phyloP scores from a whole-genome alignment of 2,113 vertebrate species.

The Gracilinanus agilis region DNA sequence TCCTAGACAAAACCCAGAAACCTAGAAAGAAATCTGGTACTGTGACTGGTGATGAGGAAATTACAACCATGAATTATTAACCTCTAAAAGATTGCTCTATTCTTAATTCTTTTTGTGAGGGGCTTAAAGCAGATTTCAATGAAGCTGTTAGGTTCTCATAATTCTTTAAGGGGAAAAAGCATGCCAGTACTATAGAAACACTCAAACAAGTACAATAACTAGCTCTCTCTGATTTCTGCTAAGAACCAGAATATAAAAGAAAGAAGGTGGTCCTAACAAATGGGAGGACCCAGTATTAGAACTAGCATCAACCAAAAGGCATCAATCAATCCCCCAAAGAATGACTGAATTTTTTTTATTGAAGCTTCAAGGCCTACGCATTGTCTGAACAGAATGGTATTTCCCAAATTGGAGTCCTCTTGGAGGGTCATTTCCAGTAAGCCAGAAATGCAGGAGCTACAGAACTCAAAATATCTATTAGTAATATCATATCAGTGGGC shows the following conservation, averaged over 20 bases:
- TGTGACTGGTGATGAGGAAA: slow-evolving; percentile 62
- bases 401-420: slow-evolving; percentile 18
- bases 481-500: not conserved
- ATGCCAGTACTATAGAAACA: slow-evolving; percentile 42
- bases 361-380: slow-evolving; percentile 20
- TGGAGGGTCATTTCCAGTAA: not conserved
- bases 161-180: slow-evolving; percentile 55
- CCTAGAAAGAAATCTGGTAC: slow-evolving; percentile 53
- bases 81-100: slow-evolving; percentile 65
- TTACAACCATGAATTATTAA: slow-evolving; percentile 67
- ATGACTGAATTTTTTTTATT: slow-evolving; percentile 31
- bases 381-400: slow-evolving; percentile 46
- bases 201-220: slow-evolving; percentile 25
- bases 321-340: not conserved
- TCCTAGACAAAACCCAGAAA: slow-evolving; percentile 50
- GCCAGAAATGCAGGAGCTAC: not conserved
- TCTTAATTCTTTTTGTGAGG: slow-evolving; percentile 33
- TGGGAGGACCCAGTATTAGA: not conserved
- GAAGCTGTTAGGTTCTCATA: slow-evolving; percentile 54
- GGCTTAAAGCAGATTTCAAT: slow-evolving; percentile 64
- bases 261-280: slow-evolving; percentile 39
- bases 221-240: not conserved
- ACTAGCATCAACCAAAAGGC: slow-evolving; percentile 21
- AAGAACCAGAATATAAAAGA: slow-evolving; percentile 7
- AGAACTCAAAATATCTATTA: not conserved